These are phyloP conservation scores for Toxonevra muliebris DNA, from an alignment of 2,888 invertebrate genomes.

Conservation along the genomic window DNA sequence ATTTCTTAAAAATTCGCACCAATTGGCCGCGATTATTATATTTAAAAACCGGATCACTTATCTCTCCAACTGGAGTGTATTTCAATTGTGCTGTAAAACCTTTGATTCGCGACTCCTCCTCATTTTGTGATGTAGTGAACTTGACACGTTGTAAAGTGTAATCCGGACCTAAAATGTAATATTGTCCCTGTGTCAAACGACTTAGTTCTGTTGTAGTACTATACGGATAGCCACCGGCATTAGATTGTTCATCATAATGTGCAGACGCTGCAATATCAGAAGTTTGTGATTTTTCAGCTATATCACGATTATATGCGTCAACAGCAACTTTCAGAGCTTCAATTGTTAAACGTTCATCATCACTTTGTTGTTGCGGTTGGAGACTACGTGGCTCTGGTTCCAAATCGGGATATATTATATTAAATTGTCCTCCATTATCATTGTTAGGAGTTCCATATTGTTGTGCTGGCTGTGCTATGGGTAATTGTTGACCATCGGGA, in stretches of 20 bases:
- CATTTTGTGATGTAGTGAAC: conserved; percentile 57
- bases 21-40: conserved; percentile 62
- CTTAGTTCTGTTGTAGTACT: conserved; percentile 1
- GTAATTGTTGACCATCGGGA: conserved; percentile 17
- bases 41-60: conserved; percentile 63
- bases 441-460: conserved; percentile 49
- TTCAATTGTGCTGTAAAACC: conserved; percentile 62
- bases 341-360: conserved; percentile 38
- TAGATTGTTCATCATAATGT: conserved; percentile 6
- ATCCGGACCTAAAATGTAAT: conserved; percentile 62
- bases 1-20: conserved; percentile 57
- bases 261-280: conserved; percentile 9
- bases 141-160: conserved; percentile 61
- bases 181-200: conserved; percentile 56
- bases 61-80: conserved; percentile 62
- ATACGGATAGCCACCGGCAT: conserved; percentile 22
- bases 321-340: conserved; percentile 44
- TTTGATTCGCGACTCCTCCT: conserved; percentile 55
- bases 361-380: conserved; percentile 28
- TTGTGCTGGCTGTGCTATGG: conserved; percentile 34
- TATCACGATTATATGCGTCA: conserved; percentile 41
- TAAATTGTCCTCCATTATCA: conserved; percentile 35
- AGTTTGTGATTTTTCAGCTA: conserved; percentile 19
- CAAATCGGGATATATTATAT: conserved; percentile 49
- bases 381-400: conserved; percentile 41